Percentiles rank a stretch among this genome's conserved stretches.
Evolutionary conservation across 2,113 vertebrate species (phyloP).

Genomic region (Cheirogaleus medius): DNA sequence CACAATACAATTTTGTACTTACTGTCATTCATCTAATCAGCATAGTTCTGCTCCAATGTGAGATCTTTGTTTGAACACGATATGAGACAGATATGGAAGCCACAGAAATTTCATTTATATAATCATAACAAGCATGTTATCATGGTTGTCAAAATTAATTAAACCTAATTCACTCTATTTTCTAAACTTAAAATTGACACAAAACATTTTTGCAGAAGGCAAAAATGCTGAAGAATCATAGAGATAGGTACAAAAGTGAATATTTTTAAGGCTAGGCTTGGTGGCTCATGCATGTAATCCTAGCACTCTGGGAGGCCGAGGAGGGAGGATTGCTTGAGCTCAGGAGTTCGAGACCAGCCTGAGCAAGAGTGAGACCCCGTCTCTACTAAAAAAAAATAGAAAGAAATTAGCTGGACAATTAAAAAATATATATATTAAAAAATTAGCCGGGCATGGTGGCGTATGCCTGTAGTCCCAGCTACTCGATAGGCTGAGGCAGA

Average conservation of each 20-base stretch:
- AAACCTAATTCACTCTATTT: slow-evolving; percentile 61
- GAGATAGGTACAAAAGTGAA: slow-evolving; percentile 12
- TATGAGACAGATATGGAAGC: slow-evolving; percentile 58
- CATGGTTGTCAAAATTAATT: slow-evolving; percentile 69
- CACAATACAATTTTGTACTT: slow-evolving; percentile 69
- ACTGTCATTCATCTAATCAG: slow-evolving; percentile 72
- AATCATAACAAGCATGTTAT: slow-evolving; percentile 67
- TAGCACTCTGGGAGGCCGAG: too few relatives aligned
- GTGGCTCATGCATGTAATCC: too few relatives aligned
- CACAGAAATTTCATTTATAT: slow-evolving; percentile 74
- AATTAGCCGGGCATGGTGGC: too few relatives aligned
- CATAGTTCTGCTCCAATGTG: slow-evolving; percentile 60
- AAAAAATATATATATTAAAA: too few relatives aligned
- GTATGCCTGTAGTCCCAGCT: too few relatives aligned
- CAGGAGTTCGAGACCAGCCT: too few relatives aligned
- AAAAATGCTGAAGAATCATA: slow-evolving; percentile 48
- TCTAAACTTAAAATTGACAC: slow-evolving; percentile 56
- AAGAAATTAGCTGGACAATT: too few relatives aligned
- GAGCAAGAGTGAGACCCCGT: too few relatives aligned
- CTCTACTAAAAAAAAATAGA: too few relatives aligned
- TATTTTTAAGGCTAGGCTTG: not conserved
- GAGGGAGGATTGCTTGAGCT: too few relatives aligned
- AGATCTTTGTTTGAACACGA: slow-evolving; percentile 71
- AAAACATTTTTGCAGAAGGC: slow-evolving; percentile 24
- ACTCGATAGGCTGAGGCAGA: too few relatives aligned